phyloP scores from a whole-genome alignment of 2,797 vertebrate species.

The Perodicticus potto region DNA sequence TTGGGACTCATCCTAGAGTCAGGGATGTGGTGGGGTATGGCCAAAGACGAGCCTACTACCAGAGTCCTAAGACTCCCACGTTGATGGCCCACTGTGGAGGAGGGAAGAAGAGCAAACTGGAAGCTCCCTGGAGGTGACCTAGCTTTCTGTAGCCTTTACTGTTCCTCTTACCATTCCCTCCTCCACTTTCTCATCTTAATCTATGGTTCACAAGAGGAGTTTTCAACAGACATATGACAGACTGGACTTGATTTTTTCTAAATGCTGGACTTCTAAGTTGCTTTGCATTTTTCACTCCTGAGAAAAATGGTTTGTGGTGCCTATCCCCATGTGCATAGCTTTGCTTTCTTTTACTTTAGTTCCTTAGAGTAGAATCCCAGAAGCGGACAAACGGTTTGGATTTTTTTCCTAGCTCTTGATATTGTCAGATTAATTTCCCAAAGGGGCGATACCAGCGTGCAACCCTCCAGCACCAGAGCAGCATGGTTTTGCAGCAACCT shows the following conservation, averaged over 20 bases:
- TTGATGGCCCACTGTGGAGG: not conserved
- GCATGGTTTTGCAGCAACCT: not conserved
- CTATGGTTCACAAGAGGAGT: not conserved
- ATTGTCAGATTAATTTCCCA: slow-evolving; percentile 5
- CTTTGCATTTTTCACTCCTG: not conserved
- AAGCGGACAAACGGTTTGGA: not conserved
- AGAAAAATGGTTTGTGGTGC: not conserved
- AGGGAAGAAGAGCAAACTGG: not conserved
- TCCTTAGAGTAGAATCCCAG: not conserved
- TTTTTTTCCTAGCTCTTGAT: not conserved
- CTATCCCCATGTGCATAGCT: not conserved
- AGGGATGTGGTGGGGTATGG: not conserved
- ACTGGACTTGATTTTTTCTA: not conserved
- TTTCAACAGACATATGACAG: not conserved
- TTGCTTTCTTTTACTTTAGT: not conserved
- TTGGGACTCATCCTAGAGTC: not conserved
- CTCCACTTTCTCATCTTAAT: not conserved
- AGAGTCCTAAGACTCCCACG: not conserved
- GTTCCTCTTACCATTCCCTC: not conserved
- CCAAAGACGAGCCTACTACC: not conserved
- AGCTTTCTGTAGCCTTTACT: not conserved
- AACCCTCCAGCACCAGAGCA: not conserved
- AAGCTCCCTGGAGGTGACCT: not conserved
- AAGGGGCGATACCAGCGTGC: not conserved
- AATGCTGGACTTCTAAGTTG: not conserved